phyloP scores from a whole-genome alignment of 2,113 vertebrate genomes.

The Serinus canaria region DNA sequence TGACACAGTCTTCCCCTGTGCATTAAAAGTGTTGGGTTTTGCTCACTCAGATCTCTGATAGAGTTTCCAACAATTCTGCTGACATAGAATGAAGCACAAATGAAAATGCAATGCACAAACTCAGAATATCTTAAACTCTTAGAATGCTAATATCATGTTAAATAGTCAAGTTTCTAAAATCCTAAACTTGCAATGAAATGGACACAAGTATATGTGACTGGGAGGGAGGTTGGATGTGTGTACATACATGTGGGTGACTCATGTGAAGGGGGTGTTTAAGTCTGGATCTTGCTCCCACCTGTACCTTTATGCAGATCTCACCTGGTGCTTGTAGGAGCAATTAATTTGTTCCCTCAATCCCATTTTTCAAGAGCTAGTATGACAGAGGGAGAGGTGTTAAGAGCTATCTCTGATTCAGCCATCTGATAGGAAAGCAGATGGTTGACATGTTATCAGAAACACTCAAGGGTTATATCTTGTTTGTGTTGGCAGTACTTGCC shows the following conservation, averaged over 20 bases:
- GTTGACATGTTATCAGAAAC: conserved; percentile 53
- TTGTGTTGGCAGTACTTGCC: neutral
- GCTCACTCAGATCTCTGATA: neutral
- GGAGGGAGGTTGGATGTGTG: neutral
- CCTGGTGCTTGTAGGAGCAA: conserved; percentile 1
- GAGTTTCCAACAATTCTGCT: neutral
- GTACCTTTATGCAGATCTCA: conserved; percentile 13
- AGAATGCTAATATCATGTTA: neutral
- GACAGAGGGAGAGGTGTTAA: conserved; percentile 40
- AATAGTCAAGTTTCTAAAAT: neutral
- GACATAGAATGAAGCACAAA: neutral
- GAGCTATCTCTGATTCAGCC: conserved; percentile 43
- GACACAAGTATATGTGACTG: neutral
- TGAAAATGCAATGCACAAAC: neutral
- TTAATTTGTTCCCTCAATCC: conserved; percentile 31
- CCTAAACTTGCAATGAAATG: neutral
- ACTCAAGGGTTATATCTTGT: conserved; percentile 23
- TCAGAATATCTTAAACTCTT: neutral
- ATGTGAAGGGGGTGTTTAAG: neutral
- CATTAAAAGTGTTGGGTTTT: neutral
- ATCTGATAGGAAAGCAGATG: conserved; percentile 29
- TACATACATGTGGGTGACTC: neutral
- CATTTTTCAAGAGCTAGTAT: conserved; percentile 10
- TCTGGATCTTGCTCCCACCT: neutral
- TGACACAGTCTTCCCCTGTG: neutral